Evolutionary conservation across 2,113 vertebrate species (phyloP).

Genomic region (Oryzias curvinotus): DNA sequence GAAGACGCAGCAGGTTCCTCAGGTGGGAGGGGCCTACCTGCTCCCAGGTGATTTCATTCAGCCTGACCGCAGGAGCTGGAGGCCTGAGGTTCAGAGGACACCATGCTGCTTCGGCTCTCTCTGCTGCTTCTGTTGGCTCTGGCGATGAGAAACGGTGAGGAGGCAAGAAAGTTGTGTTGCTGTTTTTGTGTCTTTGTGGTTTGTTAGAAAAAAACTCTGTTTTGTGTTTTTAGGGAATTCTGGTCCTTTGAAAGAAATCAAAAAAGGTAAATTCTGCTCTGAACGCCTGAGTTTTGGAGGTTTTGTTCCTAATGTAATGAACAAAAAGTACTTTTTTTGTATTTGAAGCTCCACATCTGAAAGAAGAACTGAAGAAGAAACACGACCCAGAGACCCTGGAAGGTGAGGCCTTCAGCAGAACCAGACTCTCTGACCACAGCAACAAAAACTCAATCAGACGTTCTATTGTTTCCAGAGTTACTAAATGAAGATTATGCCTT

Average conservation of each 20-base stretch:
- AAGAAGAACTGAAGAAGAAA: not conserved
- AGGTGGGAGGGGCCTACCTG: not conserved
- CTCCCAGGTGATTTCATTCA: conserved; percentile 40
- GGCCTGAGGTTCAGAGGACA: not conserved
- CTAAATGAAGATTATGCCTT: not conserved
- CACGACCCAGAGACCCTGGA: conserved; percentile 48
- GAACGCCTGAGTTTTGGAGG: no score
- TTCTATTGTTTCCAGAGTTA: conserved; percentile 26
- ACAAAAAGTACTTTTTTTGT: not conserved
- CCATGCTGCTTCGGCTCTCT: conserved; percentile 26
- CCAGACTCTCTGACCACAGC: no score
- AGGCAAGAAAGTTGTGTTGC: not conserved
- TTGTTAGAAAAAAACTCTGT: not conserved
- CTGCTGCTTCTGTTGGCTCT: not conserved
- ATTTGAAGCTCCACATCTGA: not conserved
- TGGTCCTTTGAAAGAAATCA: not conserved
- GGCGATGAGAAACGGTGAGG: conserved; percentile 23
- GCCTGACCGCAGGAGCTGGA: not conserved
- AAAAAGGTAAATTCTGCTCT: not conserved
- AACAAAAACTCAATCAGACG: no score
- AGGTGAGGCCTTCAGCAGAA: conserved; percentile 17
- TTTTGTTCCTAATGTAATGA: no score
- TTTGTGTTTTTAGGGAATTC: conserved; percentile 24
- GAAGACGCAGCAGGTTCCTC: not conserved
- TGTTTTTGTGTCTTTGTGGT: not conserved